Conservation (phyloP, 2,797 vertebrate genomes). For the Urocyon cinereoargenteus region DNA sequence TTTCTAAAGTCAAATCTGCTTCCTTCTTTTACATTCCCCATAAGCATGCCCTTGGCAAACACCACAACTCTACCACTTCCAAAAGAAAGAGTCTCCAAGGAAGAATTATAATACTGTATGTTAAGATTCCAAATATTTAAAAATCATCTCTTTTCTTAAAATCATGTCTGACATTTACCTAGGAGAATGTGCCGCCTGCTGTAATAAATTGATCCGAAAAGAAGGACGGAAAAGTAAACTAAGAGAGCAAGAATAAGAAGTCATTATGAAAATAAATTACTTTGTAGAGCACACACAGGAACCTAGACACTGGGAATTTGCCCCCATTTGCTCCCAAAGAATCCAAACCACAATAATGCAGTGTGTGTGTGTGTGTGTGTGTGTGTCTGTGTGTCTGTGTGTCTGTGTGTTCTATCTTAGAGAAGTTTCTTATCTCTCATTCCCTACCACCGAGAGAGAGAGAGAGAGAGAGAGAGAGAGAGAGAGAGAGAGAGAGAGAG, state of each 20-base stretch:
- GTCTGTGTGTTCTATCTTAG: background rate
- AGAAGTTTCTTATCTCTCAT: background rate
- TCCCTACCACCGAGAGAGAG: background rate
- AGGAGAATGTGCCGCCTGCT: background rate
- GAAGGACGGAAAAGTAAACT: background rate
- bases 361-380: background rate
- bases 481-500: accelerated
- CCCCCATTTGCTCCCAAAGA: background rate
- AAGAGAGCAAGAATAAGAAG: background rate
- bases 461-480: accelerated
- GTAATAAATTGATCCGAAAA: background rate
- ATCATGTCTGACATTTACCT: conserved; percentile 9
- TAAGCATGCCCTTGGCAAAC: background rate
- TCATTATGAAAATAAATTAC: conserved; percentile 1
- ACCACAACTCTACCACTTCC: background rate
- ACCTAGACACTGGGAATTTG: background rate
- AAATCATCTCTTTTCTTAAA: conserved; percentile 27
- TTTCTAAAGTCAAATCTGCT: background rate
- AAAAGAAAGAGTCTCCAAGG: background rate
- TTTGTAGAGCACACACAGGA: background rate
- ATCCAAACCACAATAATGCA: background rate
- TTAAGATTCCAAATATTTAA: conserved; percentile 5
- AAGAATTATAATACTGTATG: background rate
- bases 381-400: background rate
- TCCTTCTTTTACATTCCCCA: background rate